Conservation (phyloP, 2,797 vertebrate species). For the Artibeus lituratus region DNA sequence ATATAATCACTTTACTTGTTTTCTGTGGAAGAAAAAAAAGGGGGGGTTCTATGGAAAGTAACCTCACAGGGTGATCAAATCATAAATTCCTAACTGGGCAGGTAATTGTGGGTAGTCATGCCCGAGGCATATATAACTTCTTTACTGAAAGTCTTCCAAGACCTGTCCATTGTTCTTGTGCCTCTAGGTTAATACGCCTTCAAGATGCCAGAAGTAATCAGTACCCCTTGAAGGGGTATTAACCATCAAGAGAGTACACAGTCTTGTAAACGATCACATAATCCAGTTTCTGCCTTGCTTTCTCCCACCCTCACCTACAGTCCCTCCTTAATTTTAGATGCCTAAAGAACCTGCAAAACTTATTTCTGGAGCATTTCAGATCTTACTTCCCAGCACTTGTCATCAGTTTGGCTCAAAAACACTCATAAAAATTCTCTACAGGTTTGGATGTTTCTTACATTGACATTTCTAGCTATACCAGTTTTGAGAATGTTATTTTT, state of each 20-base stretch:
- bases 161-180: not conserved
- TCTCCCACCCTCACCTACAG: not conserved
- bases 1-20: not conserved
- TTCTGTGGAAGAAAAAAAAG: not conserved
- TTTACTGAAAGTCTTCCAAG: not conserved
- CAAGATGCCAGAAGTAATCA: not conserved
- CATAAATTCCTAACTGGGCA: not conserved
- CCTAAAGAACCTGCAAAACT: not conserved
- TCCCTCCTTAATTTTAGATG: not conserved
- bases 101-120: not conserved
- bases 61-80: not conserved
- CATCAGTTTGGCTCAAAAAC: not conserved
- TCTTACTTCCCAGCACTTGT: not conserved
- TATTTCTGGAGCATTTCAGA: not conserved
- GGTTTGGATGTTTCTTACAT: not conserved
- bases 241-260: not conserved
- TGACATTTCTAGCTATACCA: not conserved
- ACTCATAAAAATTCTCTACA: not conserved
- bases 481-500: constrained; percentile 15
- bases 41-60: not conserved
- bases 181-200: not conserved
- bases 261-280: not conserved
- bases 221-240: not conserved
- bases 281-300: not conserved
- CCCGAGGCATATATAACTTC: not conserved